A percentile compares a stretch with the other conserved stretches of the same genome.
phyloP scores from a whole-genome alignment of 2,888 invertebrate species.

The Eulithis prunata region DNA sequence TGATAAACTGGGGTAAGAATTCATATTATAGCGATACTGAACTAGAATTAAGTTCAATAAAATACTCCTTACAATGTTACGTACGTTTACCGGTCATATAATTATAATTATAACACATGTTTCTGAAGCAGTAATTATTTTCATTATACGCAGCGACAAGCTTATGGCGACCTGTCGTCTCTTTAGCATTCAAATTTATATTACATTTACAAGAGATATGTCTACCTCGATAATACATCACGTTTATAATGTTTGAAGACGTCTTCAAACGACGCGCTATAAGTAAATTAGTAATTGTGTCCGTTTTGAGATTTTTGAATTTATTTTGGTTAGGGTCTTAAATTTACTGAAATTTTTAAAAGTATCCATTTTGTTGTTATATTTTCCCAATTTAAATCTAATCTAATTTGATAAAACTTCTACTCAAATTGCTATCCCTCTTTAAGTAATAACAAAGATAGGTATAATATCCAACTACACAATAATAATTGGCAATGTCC shows the following conservation, averaged over 20 bases:
- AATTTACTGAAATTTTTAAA: too few species aligned
- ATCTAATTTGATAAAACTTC: too few species aligned
- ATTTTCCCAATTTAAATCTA: too few species aligned
- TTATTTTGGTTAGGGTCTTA: too few species aligned
- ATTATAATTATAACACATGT: constrained; percentile 61
- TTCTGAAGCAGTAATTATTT: constrained; percentile 64
- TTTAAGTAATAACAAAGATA: too few species aligned
- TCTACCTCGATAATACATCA: constrained; percentile 64
- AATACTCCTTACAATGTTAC: constrained; percentile 46
- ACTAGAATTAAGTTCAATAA: constrained; percentile 41
- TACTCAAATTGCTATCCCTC: too few species aligned
- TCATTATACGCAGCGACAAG: constrained; percentile 62
- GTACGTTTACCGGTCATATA: constrained; percentile 53
- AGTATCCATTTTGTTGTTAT: too few species aligned
- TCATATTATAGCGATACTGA: constrained; percentile 28
- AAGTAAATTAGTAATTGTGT: neutral
- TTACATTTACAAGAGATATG: constrained; percentile 68
- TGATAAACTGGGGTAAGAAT: constrained; percentile 3
- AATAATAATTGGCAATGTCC: too few species aligned
- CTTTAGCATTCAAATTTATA: constrained; percentile 75
- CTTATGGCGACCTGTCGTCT: constrained; percentile 66
- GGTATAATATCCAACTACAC: too few species aligned
- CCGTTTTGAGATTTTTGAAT: neutral
- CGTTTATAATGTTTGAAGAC: constrained; percentile 58
- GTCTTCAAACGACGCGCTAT: neutral